These are phyloP conservation scores for Origma solitaria DNA, from an alignment of 2,113 vertebrate genomes.

Conservation along the genomic window DNA sequence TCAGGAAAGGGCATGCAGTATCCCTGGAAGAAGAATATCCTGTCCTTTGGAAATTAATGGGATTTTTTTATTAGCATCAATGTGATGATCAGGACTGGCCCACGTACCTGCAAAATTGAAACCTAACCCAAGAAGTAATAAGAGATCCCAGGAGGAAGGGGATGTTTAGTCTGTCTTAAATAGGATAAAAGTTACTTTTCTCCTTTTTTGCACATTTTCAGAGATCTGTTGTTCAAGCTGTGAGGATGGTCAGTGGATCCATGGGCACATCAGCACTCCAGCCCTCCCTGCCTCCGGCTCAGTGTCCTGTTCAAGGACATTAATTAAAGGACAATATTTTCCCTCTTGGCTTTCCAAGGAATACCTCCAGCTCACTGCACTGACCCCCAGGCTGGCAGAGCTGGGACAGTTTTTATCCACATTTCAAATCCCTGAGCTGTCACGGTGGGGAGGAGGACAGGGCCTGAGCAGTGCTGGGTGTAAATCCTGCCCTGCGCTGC, in stretches of 20 bases:
- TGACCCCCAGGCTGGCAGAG: neutral
- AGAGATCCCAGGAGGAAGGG: neutral
- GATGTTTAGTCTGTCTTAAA: neutral
- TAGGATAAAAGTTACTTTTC: neutral
- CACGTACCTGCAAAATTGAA: neutral
- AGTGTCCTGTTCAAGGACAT: neutral
- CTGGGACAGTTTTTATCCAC: neutral
- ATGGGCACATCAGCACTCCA: neutral
- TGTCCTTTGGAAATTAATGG: neutral
- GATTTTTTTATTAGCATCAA: neutral
- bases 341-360: neutral
- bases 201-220: neutral
- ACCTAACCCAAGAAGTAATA: neutral
- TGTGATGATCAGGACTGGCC: neutral
- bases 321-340: neutral
- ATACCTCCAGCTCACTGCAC: neutral
- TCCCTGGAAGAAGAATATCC: neutral
- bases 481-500: conserved; percentile 50
- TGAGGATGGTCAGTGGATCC: neutral
- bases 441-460: neutral
- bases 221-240: neutral
- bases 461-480: neutral
- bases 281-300: fast-evolving
- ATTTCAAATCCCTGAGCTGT: neutral
- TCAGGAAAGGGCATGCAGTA: neutral